Evolutionary conservation across 2,888 invertebrate species (phyloP), one percentile per base, ranked within the genome.

Genomic region (Podotricha telesiphe): DNA sequence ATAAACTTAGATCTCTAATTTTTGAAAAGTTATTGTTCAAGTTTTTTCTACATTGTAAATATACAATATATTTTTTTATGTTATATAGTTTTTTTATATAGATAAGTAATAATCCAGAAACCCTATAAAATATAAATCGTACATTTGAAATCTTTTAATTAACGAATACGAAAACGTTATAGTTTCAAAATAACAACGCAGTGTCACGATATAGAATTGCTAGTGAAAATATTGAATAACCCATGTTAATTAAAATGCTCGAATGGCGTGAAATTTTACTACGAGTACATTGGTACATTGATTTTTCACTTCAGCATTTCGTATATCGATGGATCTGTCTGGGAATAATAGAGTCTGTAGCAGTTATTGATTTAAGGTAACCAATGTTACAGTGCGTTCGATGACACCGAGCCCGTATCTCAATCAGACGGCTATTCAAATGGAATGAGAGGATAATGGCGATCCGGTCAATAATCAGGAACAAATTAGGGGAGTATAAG

Each of bases 381-480:
- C 61, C 64, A 67, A 67, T 62, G 70, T 61, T 58, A 55, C 55
- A 67, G 53, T 64, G 64, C 73, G 67, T 70, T 65, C 73, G 68
- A 70, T 70, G 73, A 72, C 73, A 70, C 72, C 64, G 72, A 65
- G 51, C 72, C 73, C 73, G 73, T 73, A 73, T 73, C 68, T 56
- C 66, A 63, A 68, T 69, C 69, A 73, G 71, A 72, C 70, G 58
- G 66, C 68, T 70, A 70, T 72, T 68, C 70, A 65, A 70, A 73
- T 62, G 64, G 70, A 72, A 73, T 73, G 72, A 72, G 66, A 72
- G 69, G 67, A 73, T 72, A 73, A 73, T 73, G 69, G 65, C 69
- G 65, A 59, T 62, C 64, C 67, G 69, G 71, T 64, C 68, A 70
- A 20, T 67, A 70, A 70, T 72, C 69, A 69, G 64, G 68, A 65